Evolutionary conservation across 2,113 vertebrate genomes (phyloP), one percentile per base, ranked within the genome.

Genomic region (Eleginops maclovinus): DNA sequence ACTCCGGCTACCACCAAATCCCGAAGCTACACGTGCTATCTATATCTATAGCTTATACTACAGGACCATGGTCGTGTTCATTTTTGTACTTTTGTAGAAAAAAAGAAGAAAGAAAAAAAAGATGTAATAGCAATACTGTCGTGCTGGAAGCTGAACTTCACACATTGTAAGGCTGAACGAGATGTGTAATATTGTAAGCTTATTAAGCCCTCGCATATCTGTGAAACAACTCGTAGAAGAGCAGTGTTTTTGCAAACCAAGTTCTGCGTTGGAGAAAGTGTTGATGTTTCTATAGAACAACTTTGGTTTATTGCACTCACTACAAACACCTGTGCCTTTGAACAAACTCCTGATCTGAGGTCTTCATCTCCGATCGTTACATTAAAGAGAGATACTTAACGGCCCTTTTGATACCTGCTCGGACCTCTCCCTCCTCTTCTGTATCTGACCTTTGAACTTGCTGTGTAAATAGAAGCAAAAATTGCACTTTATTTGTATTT

Each of bases 401-500:
- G 72, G 79, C 63, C 81, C 63, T 58, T 87, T 89, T 80, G 51
- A 88, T 62, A 77, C 43, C 67, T 67, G 82, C 62, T 65, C 88
- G 86, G 64, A 87, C 85, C 71, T 81, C 58, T 31, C 19, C n/a
- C 28, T 53, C 40, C 2, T 41, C 49, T 36, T 49, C 65, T 71
- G 28, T 60, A 59, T 81, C 88, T 84, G 65, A 86, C 85, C 74
- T 83, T 87, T 76, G 76, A 70, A 72, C 79, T 89, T 82, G 70
- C 73, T 82, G 56, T 91, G 79, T 77, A 65, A 86, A 83, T 75
- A 87, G 82, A 92, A 81, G 77, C 75, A 75, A 86, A 77, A 79
- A 68, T 85, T 92, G 94, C 94, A 95, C 95, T 95, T 94, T 95
- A 94, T 86, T 77, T 72, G 65, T 81, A 74, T 83, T 89, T 91